Percentiles rank a stretch among this genome's conserved stretches.
Evolutionary conservation across 1,140 invertebrate species (phyloP).

Genomic region (Protaetia brevitarsis): DNA sequence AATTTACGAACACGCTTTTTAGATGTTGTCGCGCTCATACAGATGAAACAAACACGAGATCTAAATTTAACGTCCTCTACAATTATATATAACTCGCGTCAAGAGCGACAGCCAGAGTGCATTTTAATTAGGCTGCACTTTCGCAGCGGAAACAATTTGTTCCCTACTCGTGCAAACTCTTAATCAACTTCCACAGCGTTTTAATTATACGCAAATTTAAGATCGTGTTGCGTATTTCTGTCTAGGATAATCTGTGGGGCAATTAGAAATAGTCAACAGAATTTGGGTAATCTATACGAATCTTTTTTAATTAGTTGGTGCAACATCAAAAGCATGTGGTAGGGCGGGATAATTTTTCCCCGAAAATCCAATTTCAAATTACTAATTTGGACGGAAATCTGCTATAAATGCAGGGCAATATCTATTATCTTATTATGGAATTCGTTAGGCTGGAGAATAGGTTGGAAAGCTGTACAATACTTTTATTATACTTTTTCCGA

Average conservation of each 20-base stretch:
- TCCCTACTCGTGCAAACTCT: neutral
- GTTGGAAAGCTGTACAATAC: too few relatives aligned
- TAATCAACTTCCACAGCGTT: slow-evolving; percentile 13
- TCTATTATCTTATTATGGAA: too few relatives aligned
- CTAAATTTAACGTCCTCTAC: slow-evolving; percentile 1
- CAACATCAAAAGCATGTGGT: too few relatives aligned
- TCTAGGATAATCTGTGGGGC: neutral
- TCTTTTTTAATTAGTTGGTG: too few relatives aligned
- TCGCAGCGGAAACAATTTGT: neutral
- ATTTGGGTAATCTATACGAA: too few relatives aligned
- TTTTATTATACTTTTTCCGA: too few relatives aligned
- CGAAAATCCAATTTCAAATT: too few relatives aligned
- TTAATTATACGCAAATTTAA: neutral
- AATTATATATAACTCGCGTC: neutral
- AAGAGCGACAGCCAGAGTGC: neutral
- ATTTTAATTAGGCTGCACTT: slow-evolving; percentile 10
- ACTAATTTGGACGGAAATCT: too few relatives aligned
- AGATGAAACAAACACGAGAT: neutral
- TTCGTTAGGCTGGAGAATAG: too few relatives aligned
- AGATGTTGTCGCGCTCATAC: neutral
- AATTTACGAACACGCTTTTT: neutral
- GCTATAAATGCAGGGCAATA: too few relatives aligned
- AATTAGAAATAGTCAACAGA: too few relatives aligned
- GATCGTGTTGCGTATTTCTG: neutral
- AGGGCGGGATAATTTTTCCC: too few relatives aligned